Conservation (phyloP, 2,888 invertebrate genomes). For the Hyposoter dolosus region DNA sequence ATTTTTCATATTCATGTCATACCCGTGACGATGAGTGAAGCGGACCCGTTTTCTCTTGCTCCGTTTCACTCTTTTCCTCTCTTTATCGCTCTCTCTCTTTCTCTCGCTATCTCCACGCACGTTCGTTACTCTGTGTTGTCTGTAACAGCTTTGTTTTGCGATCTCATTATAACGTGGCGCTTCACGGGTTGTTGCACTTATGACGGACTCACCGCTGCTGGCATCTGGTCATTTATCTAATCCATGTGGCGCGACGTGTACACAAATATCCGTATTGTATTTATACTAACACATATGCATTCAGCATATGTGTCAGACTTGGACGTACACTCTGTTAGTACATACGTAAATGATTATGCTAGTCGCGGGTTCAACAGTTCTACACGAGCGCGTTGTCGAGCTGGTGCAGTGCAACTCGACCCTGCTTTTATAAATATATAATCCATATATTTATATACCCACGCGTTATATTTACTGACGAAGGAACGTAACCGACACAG, state of each 20-base stretch:
- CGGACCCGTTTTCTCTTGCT: constrained; percentile 29
- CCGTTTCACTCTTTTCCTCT: constrained; percentile 36
- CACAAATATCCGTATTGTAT: constrained; percentile 59
- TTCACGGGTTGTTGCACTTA: constrained; percentile 78
- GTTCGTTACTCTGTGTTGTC: constrained; percentile 53
- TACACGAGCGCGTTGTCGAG: constrained; percentile 47
- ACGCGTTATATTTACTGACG: neutral
- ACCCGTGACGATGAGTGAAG: constrained; percentile 56
- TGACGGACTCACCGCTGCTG: constrained; percentile 74
- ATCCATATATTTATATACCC: neutral
- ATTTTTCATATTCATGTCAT: constrained; percentile 66
- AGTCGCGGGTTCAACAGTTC: constrained; percentile 55
- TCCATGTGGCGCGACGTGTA: constrained; percentile 73
- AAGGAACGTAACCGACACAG: constrained; percentile 1
- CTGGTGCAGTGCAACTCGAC: constrained; percentile 26
- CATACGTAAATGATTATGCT: constrained; percentile 69
- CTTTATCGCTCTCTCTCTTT: constrained; percentile 42
- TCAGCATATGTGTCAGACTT: constrained; percentile 10
- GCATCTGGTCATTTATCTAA: constrained; percentile 76
- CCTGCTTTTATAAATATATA: constrained; percentile 27
- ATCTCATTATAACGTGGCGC: constrained; percentile 78
- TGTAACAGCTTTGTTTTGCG: constrained; percentile 73
- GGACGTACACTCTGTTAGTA: constrained; percentile 47
- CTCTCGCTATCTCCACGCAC: constrained; percentile 46
- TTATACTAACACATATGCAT: constrained; percentile 8